Evolutionary conservation across 2,797 vertebrate genomes (phyloP).

Genomic region (Amblyraja radiata): DNA sequence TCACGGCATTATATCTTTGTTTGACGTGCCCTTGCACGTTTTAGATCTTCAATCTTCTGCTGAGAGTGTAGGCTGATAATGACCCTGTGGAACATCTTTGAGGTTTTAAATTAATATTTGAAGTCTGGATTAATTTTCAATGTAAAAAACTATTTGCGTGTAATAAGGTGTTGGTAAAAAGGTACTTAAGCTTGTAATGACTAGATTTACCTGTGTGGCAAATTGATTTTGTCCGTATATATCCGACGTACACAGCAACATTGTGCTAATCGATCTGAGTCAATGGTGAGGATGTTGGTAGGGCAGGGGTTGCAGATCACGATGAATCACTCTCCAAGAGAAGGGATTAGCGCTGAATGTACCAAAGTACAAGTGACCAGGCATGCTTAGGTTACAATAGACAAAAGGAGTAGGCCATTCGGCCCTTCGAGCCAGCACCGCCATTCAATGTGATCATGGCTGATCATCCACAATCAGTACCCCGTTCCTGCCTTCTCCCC

Average conservation of each 20-base stretch:
- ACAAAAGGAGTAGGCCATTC: no score
- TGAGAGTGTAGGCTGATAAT: background rate
- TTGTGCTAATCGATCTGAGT: background rate
- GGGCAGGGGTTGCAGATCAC: no score
- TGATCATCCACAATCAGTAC: no score
- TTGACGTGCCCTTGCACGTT: background rate
- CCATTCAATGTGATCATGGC: no score
- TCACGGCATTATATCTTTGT: background rate
- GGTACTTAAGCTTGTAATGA: background rate
- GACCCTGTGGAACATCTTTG: background rate
- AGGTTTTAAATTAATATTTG: background rate
- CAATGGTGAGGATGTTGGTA: background rate
- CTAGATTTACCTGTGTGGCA: background rate
- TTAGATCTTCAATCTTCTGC: background rate
- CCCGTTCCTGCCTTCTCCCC: no score
- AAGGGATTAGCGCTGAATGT: no score
- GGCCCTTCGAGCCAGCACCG: no score
- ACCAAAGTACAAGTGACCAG: no score
- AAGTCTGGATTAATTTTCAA: background rate
- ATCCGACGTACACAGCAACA: background rate
- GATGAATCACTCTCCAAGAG: no score
- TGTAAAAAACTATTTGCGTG: background rate
- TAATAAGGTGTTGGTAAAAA: background rate
- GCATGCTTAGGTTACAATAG: no score
- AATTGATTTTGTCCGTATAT: background rate